Conservation (phyloP, 1,140 invertebrate genomes). For the Nebria ingens region DNA sequence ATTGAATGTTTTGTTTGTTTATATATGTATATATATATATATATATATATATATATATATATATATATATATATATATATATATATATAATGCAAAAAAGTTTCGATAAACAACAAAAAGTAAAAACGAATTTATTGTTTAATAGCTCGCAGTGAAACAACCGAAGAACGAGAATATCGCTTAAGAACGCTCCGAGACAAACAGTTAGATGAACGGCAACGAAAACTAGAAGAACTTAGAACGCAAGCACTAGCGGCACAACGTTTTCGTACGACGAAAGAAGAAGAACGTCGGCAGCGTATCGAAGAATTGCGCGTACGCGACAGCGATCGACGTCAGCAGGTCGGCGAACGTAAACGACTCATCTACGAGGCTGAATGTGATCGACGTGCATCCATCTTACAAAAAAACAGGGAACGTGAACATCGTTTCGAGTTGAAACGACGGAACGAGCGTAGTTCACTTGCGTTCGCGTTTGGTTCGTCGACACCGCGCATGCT, state of each 20-base stretch:
- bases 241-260: constrained; percentile 76
- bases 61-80: too few relatives aligned
- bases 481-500: constrained; percentile 79
- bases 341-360: constrained; percentile 77
- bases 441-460: constrained; percentile 55
- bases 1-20: too few relatives aligned
- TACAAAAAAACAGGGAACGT: constrained; percentile 73
- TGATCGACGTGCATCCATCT: constrained; percentile 70
- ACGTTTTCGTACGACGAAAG: constrained; percentile 76
- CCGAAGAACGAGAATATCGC: constrained; percentile 45
- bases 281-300: constrained; percentile 66
- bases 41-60: too few relatives aligned
- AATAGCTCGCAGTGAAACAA: not conserved
- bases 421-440: constrained; percentile 71
- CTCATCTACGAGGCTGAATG: constrained; percentile 77
- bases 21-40: too few relatives aligned
- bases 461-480: constrained; percentile 73
- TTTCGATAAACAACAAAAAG: too few relatives aligned
- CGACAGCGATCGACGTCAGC: constrained; percentile 61
- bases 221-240: constrained; percentile 74
- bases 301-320: constrained; percentile 68
- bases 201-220: constrained; percentile 75
- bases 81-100: too few relatives aligned
- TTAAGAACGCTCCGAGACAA: constrained; percentile 59
- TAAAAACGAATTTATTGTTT: constrained; percentile 11